Evolutionary conservation across 2,797 vertebrate species (phyloP), one percentile per base, ranked within the genome.

Genomic region (Epinephelus coioides): DNA sequence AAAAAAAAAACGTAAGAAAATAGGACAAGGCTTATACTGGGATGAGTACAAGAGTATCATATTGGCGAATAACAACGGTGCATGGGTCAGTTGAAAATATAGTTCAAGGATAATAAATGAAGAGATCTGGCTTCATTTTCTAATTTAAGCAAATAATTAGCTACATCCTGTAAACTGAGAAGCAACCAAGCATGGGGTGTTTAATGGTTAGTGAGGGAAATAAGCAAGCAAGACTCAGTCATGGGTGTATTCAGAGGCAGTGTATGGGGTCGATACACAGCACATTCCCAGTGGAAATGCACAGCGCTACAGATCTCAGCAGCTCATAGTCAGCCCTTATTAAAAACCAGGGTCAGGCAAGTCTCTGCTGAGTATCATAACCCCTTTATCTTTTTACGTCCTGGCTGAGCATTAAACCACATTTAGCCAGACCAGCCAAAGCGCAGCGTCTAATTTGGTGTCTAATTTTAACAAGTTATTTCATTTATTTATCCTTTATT

Each of bases 241-340:
- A 68, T 54, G 44, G 71, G 59, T 83, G 81, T 77, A 59, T 74
- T 79, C 77, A 78, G 64, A 84, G 88, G 15, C 77, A 34, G 65
- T 25, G 80, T 61, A 77, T 56, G 55, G 70, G 83, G 88, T 93
- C 85, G 71, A 90, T 90, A 85, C 79, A 73, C 85, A 86, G 71
- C 73, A 62, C 73, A 71, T 69, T 88, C 92, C 84, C 91, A 68
- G 77, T 78, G 91, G 93, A 91, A 88, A 87, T 86, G 55, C 78
- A 82, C 81, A 73, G 65, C 1, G 21, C 81, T 77, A 83, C 81
- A 86, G 79, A 91, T 89, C 89, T 88, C 79, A 21, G 75, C 86
- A 84, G 87, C 81, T 89, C 84, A 84, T 73, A 86, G 79, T 86
- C 81, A 71, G 87, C 63, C 77, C 79, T 91, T 91, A 91, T 91